Percentiles rank a stretch among this genome's conserved stretches.
Conservation (phyloP, 2,888 invertebrate species). For the Sphecodes monilicornis region DNA sequence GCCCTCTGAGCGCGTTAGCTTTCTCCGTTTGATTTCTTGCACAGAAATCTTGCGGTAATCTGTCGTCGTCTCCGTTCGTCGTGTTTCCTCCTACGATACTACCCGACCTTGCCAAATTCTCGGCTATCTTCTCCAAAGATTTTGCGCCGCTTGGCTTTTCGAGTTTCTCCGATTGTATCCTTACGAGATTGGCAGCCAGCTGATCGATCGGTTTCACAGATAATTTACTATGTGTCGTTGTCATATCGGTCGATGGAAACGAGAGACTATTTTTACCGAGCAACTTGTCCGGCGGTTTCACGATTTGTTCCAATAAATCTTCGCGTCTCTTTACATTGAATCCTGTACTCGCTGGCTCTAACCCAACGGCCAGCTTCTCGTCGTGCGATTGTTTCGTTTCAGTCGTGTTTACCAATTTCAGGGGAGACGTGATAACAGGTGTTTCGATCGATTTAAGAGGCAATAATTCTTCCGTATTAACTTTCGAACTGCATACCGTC, state of each 20-base stretch:
- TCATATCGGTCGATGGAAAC: slow-evolving; percentile 50
- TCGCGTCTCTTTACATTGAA: slow-evolving; percentile 63
- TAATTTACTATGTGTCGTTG: slow-evolving; percentile 73
- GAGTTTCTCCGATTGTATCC: slow-evolving; percentile 80
- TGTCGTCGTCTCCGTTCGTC: slow-evolving; percentile 74
- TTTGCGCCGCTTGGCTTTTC: slow-evolving; percentile 76
- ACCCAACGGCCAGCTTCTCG: slow-evolving; percentile 59
- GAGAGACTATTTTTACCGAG: slow-evolving; percentile 58
- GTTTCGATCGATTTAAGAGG: slow-evolving; percentile 79
- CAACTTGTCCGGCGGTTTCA: slow-evolving; percentile 65
- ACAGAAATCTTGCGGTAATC: slow-evolving; percentile 70
- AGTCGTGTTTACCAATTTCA: slow-evolving; percentile 76
- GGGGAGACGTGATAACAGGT: slow-evolving; percentile 81
- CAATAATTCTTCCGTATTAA: slow-evolving; percentile 46
- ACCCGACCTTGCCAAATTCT: slow-evolving; percentile 80
- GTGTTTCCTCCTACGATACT: slow-evolving; percentile 66
- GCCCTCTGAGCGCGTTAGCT: slow-evolving; percentile 60
- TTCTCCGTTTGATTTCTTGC: slow-evolving; percentile 68
- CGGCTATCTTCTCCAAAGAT: slow-evolving; percentile 82
- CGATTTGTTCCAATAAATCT: slow-evolving; percentile 53
- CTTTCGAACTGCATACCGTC: slow-evolving; percentile 34
- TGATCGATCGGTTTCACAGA: slow-evolving; percentile 81
- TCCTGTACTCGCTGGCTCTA: slow-evolving; percentile 40
- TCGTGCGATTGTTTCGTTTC: slow-evolving; percentile 74
- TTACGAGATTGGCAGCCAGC: slow-evolving; percentile 80